phyloP scores from a whole-genome alignment of 2,113 vertebrate species.

The Lagenorhynchus albirostris region DNA sequence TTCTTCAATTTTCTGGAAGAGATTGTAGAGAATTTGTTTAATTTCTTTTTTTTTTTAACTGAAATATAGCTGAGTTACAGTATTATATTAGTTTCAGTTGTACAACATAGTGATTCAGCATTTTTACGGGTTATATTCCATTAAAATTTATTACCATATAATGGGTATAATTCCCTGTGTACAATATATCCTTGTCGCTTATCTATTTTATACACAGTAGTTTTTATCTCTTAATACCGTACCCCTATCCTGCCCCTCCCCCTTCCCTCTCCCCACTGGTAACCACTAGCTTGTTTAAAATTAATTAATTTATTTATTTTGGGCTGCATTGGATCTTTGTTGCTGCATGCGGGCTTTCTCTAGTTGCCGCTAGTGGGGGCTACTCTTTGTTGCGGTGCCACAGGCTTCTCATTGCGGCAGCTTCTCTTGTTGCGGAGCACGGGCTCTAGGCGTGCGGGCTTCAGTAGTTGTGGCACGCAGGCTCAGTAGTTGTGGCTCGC shows the following conservation, averaged over 20 bases:
- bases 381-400: no score
- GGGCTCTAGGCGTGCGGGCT: no score
- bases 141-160: not conserved
- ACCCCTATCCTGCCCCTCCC: not conserved
- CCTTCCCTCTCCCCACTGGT: not conserved
- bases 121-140: not conserved
- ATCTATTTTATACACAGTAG: not conserved
- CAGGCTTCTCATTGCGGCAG: no score
- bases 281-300: not conserved
- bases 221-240: not conserved
- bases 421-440: no score
- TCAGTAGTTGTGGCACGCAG: no score
- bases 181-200: no score
- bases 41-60: not conserved
- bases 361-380: no score
- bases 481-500: no score
- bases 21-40: not conserved
- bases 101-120: not conserved
- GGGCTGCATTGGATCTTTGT: no score
- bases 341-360: no score
- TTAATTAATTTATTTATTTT: no score
- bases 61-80: not conserved
- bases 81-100: not conserved
- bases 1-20: not conserved
- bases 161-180: fast-evolving